Base-by-base conservation (phyloP, 2,113 vertebrate genomes). In the Beaufortia kweichowensis region DNA sequence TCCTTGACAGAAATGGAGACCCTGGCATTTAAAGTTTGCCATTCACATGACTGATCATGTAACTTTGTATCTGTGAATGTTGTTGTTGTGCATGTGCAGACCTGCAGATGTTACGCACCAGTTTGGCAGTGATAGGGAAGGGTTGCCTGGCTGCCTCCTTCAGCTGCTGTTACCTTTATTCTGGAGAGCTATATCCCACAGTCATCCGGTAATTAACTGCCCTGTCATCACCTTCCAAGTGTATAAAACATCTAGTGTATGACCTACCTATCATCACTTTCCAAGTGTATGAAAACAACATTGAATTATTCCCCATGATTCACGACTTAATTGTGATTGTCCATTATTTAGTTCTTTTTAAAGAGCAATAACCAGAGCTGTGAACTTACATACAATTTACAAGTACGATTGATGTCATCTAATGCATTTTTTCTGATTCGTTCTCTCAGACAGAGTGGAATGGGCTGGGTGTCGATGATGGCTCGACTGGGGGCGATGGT, bases 61-160 rank as follows among this genome's bases (percentile, higher is more conserved):
- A 50, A 21, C 31, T 65, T 17, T 68, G 66, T 77, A 19, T 41
- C 50, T 23, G 15, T 83, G 48, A 62, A 28, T 26, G 15, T 9
- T 78, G 15, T 76, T 73, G 6, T 73, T 55, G 71, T 64, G 11
- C 46, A 62, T 83, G 23, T 78, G 70, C 83, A 97, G 95, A 96
- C 19, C 73, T 91, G 76, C 87, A 91, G 81, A 87, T 67, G 0
- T 0, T 92, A 24, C 93, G 92, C 26, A 95, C 94, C 0, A 82
- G 77, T 1, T 56, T 98, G 87, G 95, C 95, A 4, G 95, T 96
- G 10, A 2, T 95, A 12, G 95, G 95, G 19, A 97, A 97, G 86
- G 95, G 95, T 1, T 95, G 92, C 19, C 87, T 96, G 0, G 92
- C 95, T 0, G 91, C 94, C 1, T 91, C 95, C 48, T 97, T 95